Evolutionary conservation across 2,888 invertebrate species (phyloP), one percentile per base, ranked within the genome.

Genomic region (Thymelicus acteon): DNA sequence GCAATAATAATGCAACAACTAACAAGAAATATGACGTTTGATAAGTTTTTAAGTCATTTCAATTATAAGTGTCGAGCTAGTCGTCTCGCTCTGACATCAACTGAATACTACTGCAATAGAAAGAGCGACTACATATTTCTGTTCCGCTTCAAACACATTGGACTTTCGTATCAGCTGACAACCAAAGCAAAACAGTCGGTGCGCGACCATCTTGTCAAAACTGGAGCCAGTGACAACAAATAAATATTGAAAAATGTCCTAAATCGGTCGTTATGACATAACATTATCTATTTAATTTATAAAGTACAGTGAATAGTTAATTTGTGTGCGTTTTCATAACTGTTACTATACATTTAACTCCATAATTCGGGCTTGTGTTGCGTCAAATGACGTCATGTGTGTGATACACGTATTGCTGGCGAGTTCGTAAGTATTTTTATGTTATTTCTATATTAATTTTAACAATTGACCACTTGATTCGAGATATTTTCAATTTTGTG

Each of bases 121-220:
- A 76, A 69, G 88, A 87, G 85, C 85, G 0, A 75, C 68, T 71
- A 49, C 47, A 76, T 76, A 65, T 75, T 71, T 75, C 75, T 73
- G 74, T 80, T 86, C 77, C 83, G 85, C 83, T 86, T 85, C 79
- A 84, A 90, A 78, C 82, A 82, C 79, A 90, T 86, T 89, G 86
- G 87, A 82, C 78, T 85, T 87, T 90, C 90, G 91, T 94, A 94
- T 94, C 94, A 94, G 94, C 94, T 94, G 94, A 94, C 94, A 94
- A 92, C 88, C 94, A 94, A 94, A 94, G 94, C 94, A 94, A 94
- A 94, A 94, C 94, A 94, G 94, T 94, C 93, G 93, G 94, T 93
- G 91, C 92, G 93, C 94, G 91, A 94, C 94, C 94, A 94, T 94
- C 94, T 94, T 94, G 94, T 94, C 94, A 94, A 93, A 94, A 91